Percentiles rank a stretch among this genome's conserved stretches.
Conservation (phyloP, 2,797 vertebrate species). For the Coluber constrictor region DNA sequence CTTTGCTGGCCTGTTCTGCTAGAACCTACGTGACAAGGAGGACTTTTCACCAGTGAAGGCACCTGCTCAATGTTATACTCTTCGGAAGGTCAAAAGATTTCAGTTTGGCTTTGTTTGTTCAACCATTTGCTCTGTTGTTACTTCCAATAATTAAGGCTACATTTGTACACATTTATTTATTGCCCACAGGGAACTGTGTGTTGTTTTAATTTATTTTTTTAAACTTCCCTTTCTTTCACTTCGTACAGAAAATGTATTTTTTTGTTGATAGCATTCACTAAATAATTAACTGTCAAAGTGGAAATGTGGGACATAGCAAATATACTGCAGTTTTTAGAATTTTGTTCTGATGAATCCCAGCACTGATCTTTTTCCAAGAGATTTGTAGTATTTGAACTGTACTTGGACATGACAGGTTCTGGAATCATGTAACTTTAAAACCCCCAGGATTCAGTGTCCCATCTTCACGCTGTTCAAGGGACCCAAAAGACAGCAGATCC, state of each 20-base stretch:
- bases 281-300: neutral
- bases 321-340: neutral
- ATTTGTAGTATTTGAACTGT: neutral
- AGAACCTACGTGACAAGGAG: neutral
- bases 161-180: constrained; percentile 36
- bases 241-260: constrained; percentile 21
- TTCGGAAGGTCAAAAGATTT: constrained; percentile 2
- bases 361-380: neutral
- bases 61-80: neutral
- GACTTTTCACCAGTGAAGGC: constrained; percentile 1
- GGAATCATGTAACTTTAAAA: neutral
- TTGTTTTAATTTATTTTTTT: constrained; percentile 27
- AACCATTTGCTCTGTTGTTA: neutral
- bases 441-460: neutral
- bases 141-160: constrained; percentile 18
- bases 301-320: neutral
- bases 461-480: neutral
- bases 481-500: neutral
- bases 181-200: constrained; percentile 15
- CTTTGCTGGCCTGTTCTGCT: constrained; percentile 2
- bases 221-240: constrained; percentile 8
- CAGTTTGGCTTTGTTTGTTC: constrained; percentile 22
- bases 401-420: neutral
- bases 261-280: neutral
- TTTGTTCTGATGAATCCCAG: neutral